Evolutionary conservation across 2,888 invertebrate species (phyloP).

Genomic region (Rosalia funebris): DNA sequence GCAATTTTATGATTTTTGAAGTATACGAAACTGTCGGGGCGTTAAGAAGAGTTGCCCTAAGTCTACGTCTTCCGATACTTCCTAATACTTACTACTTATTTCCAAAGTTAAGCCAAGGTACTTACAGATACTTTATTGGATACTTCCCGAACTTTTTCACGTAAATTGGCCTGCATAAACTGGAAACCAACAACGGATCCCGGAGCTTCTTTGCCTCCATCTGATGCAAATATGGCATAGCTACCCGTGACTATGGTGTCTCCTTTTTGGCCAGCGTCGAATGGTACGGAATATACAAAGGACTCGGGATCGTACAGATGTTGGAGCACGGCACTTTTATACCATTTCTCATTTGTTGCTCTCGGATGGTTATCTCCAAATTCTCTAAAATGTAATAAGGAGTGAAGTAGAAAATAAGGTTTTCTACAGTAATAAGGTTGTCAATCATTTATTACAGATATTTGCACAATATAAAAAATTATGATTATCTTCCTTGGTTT

Average conservation of each 20-base stretch:
- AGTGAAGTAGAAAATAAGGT: not conserved
- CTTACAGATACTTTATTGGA: slow-evolving; percentile 67
- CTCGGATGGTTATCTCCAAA: slow-evolving; percentile 81
- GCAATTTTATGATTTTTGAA: too few species aligned
- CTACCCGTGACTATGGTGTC: slow-evolving; percentile 81
- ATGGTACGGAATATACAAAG: slow-evolving; percentile 81
- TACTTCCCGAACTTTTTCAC: slow-evolving; percentile 76
- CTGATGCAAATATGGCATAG: slow-evolving; percentile 84
- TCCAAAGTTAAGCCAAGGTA: too few species aligned
- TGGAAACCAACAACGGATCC: slow-evolving; percentile 91
- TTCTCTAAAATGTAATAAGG: slow-evolving; percentile 63
- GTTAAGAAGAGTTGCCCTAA: too few species aligned
- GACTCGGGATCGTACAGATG: slow-evolving; percentile 81
- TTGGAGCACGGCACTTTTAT: slow-evolving; percentile 88
- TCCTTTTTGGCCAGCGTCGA: slow-evolving; percentile 61
- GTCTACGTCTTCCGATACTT: too few species aligned
- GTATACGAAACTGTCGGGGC: too few species aligned
- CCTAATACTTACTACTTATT: too few species aligned
- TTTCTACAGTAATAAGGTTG: too few species aligned
- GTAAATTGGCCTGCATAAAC: slow-evolving; percentile 78
- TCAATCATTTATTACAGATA: too few species aligned
- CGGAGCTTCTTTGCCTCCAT: slow-evolving; percentile 80
- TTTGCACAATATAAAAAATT: too few species aligned
- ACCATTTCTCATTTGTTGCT: slow-evolving; percentile 91
- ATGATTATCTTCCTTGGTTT: too few species aligned